Evolutionary conservation across 1,140 invertebrate genomes (phyloP), one percentile per base, ranked within the genome.

Genomic region (Anastrepha obliqua): DNA sequence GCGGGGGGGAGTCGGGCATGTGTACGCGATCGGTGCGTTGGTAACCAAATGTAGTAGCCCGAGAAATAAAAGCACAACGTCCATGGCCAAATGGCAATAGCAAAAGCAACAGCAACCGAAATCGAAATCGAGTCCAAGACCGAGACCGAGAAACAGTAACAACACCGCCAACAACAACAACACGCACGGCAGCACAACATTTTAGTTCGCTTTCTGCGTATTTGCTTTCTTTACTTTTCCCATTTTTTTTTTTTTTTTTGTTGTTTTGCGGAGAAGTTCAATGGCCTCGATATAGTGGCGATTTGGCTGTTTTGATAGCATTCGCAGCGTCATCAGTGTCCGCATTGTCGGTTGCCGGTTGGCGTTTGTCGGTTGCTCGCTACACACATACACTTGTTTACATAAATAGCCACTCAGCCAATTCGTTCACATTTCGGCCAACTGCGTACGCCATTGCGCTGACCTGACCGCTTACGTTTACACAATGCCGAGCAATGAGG

Each of bases 281-380:
- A 20, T 81, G 74, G 74, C 74, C 74, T 81, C 74, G 74, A n/a
- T 55, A 58, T 55, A 81, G 74, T 81, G 74, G 47, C 74, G 74
- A 81, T 81, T 81, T 55, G 51, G 47, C 47, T 81, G 74, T 81
- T 81, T 55, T 81, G 74, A 81, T 81, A 81, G 74, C 74, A n/a
- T 81, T 81, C n/a, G 74, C 74, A 29, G 74, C 74, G 74, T 81
- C 74, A 81, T 81, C 44, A 81, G 74, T 42, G 42, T 81, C 74
- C 51, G 74, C 47, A 7, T 9, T 6, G 47, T 81, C 15, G 3
- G 51, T 39, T 74, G 42, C 29, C 42, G 74, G 47, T 20, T 20
- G 42, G 29, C 65, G 20, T 8, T 20, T 42, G 11, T 78, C 74
- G 47, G 47, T 9, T 55, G 11, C 51, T 29, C 29, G 29, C 47